Evolutionary conservation across 2,797 vertebrate species (phyloP).

Genomic region (Pseudochromis fuscus): DNA sequence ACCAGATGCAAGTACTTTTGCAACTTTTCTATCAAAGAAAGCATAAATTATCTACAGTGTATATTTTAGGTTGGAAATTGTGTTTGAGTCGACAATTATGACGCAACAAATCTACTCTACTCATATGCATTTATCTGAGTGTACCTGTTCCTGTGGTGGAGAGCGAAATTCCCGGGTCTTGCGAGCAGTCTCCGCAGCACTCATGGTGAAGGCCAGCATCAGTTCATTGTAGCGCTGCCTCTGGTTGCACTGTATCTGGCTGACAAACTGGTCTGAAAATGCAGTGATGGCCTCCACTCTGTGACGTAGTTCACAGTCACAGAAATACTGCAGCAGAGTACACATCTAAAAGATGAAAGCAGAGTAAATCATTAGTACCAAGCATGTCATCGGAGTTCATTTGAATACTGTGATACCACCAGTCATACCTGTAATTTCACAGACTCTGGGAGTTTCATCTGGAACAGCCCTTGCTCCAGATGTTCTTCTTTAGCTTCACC

Average conservation of each 20-base stretch:
- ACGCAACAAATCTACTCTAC: neutral
- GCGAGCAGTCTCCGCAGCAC: conserved; percentile 92
- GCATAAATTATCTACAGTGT: too few species aligned
- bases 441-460: conserved; percentile 96
- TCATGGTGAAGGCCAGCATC: conserved; percentile 93
- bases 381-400: neutral
- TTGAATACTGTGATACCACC: neutral
- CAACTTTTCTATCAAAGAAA: too few species aligned
- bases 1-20: neutral
- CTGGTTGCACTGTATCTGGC: conserved; percentile 91
- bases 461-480: conserved; percentile 91
- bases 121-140: neutral
- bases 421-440: conserved; percentile 93
- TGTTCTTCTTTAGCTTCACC: conserved; percentile 83
- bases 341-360: conserved; percentile 88
- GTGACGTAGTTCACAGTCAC: conserved; percentile 95
- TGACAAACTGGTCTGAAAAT: conserved; percentile 92
- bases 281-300: conserved; percentile 93
- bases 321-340: conserved; percentile 95
- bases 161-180: conserved; percentile 95
- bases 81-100: neutral
- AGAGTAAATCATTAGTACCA: neutral
- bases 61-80: neutral
- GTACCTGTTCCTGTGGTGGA: conserved; percentile 94
- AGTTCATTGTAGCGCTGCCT: conserved; percentile 89